phyloP scores from a whole-genome alignment of 2,113 vertebrate genomes.

The Morone saxatilis region DNA sequence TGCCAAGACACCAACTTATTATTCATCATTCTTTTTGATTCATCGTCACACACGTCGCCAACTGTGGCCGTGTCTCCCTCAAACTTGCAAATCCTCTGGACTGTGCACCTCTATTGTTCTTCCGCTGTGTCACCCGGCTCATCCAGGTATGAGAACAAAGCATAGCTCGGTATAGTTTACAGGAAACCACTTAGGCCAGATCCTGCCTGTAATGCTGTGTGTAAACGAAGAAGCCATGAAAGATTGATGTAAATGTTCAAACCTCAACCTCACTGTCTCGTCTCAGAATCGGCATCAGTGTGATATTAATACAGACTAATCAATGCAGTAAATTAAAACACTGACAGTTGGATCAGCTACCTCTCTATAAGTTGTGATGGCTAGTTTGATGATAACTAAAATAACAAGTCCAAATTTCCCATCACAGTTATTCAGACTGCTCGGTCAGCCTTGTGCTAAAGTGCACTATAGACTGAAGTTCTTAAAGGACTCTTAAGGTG shows the following conservation, averaged over 20 bases:
- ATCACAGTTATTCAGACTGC: background rate
- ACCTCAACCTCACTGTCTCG: slow-evolving; percentile 62
- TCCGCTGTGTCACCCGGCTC: slow-evolving; percentile 28
- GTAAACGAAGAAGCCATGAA: slow-evolving; percentile 82
- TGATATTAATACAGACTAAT: background rate
- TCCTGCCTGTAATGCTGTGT: slow-evolving; percentile 69
- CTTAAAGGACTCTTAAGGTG: background rate
- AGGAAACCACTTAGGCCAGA: slow-evolving; percentile 71
- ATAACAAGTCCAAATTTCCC: background rate
- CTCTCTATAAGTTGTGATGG: background rate
- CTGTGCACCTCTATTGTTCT: slow-evolving; percentile 16
- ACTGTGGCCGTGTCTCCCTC: background rate
- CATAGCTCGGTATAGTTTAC: slow-evolving; percentile 66
- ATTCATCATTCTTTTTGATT: background rate
- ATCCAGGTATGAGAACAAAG: slow-evolving; percentile 65
- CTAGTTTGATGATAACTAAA: background rate
- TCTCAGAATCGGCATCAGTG: slow-evolving; percentile 16
- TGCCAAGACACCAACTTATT: background rate
- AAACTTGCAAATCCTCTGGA: slow-evolving; percentile 1
- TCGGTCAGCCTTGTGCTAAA: background rate
- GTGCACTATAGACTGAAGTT: background rate
- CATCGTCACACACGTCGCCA: background rate
- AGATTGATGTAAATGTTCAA: slow-evolving; percentile 77
- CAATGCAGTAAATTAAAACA: slow-evolving; percentile 6
- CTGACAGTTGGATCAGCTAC: background rate